A percentile compares a stretch with the other conserved stretches of the same genome.
These are phyloP conservation scores for Ricordea florida DNA, from an alignment of 92 coral and sea anemone species.

Conservation along the genomic window DNA sequence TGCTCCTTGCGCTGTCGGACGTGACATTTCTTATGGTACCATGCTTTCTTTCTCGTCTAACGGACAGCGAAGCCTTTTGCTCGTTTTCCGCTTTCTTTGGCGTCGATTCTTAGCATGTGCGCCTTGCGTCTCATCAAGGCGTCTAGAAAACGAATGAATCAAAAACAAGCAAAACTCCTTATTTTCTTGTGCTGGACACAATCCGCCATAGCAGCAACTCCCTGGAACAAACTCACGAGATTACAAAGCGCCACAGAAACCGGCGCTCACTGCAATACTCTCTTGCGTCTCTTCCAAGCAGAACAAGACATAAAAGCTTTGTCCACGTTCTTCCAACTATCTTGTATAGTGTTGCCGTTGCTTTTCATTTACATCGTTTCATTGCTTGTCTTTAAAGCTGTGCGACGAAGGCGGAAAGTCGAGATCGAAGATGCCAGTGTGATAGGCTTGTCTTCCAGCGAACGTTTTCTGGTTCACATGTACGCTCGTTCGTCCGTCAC, in stretches of 20 bases:
- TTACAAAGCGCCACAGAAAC: not conserved
- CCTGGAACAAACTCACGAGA: slow-evolving; percentile 43
- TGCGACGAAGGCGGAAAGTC: slow-evolving; percentile 58
- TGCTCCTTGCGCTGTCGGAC: slow-evolving; percentile 54
- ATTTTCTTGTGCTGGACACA: slow-evolving; percentile 65
- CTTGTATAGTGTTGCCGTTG: slow-evolving; percentile 54
- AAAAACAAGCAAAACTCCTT: slow-evolving; percentile 12
- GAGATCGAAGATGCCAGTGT: slow-evolving; percentile 26
- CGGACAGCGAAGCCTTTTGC: slow-evolving; percentile 21
- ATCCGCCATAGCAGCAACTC: slow-evolving; percentile 47
- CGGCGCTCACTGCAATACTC: slow-evolving; percentile 11
- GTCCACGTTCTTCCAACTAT: slow-evolving; percentile 27
- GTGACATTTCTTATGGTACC: slow-evolving; percentile 45
- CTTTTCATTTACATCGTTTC: slow-evolving; percentile 33
- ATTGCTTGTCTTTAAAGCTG: slow-evolving; percentile 43
- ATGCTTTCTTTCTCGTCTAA: slow-evolving; percentile 13
- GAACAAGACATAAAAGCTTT: slow-evolving; percentile 25
- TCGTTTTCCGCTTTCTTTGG: slow-evolving; percentile 40
- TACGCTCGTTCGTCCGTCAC: slow-evolving; percentile 65
- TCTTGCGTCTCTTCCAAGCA: slow-evolving; percentile 42
- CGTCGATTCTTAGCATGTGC: slow-evolving; percentile 64
- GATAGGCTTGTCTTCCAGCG: slow-evolving; percentile 31
- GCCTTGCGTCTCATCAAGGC: slow-evolving; percentile 58
- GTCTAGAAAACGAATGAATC: slow-evolving; percentile 43
- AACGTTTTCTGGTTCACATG: slow-evolving; percentile 39